Evolutionary conservation across 2,113 vertebrate species (phyloP), one percentile per base, ranked within the genome.

Genomic region (Mesembrinibis cayennensis): DNA sequence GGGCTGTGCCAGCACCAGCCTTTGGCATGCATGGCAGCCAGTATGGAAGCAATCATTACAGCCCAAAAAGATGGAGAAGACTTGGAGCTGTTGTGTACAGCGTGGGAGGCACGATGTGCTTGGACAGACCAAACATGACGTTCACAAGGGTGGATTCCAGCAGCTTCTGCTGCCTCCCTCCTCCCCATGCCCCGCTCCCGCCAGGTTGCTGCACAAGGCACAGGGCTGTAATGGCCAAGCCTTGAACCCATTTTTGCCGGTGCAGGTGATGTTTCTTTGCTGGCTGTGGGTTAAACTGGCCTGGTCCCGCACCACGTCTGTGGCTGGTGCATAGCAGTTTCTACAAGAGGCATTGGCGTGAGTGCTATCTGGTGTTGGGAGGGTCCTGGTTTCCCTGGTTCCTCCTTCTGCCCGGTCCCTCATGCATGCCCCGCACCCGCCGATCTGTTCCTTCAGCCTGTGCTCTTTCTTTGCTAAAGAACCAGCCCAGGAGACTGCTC

Each of bases 111-210:
- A 66, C 16, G 7, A 14, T 58, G n/a, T 44, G 18, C 50, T 72
- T n/a, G 49, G 18, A 7, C 55, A 81, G 38, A 45, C 21, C 20
- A 49, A 74, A 50, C 2, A 1, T 11, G 22, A n/a, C 3, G 3
- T 21, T 61, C 74, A 81, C 49, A 61, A 50, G 53, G 10, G 27
- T 61, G 53, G 34, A 47, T 14, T 70, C 45, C 59, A 83, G 88
- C 36, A 67, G 55, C 40, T 80, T 81, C 42, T 77, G 10, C 72
- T 82, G 52, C 56, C 9, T 66, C 27, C 7, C 21, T 74, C 29
- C 23, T 62, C 13, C 22, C 42, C 13, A 13, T 18, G 18, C 9
- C n/a, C 45, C 2, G 9, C 10, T 90, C 34, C 15, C 1, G 0
- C 13, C 36, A 61, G 53, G 36, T 34, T 50, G 42, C 55, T 52